phyloP scores from a whole-genome alignment of 2,888 invertebrate genomes.

The Sinopyrophorus schimmeli region DNA sequence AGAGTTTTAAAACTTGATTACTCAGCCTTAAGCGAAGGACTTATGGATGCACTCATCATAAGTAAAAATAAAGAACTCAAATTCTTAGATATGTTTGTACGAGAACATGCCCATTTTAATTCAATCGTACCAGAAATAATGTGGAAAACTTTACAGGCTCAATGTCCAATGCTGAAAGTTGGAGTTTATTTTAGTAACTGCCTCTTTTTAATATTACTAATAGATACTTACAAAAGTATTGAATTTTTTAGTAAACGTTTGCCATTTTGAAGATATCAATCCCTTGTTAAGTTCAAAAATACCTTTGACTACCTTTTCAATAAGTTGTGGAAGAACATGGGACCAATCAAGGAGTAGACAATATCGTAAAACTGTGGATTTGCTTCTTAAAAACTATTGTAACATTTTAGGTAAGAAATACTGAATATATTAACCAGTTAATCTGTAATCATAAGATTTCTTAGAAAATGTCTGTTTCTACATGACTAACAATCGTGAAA shows the following conservation, averaged over 20 bases:
- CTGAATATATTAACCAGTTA: background rate
- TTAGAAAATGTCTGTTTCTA: conserved; percentile 55
- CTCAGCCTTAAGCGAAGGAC: conserved; percentile 54
- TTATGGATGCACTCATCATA: conserved; percentile 52
- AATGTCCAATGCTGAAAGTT: conserved; percentile 54
- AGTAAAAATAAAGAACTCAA: conserved; percentile 49
- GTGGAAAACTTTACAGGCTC: conserved; percentile 52
- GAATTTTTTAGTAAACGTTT: conserved; percentile 44
- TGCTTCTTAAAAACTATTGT: conserved; percentile 53
- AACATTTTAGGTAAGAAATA: conserved; percentile 52
- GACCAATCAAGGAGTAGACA: conserved; percentile 56
- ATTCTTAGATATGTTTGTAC: conserved; percentile 52
- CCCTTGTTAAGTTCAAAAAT: conserved; percentile 55
- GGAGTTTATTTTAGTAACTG: conserved; percentile 44
- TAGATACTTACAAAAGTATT: too few relatives aligned
- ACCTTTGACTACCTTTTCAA: conserved; percentile 54
- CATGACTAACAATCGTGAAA: conserved; percentile 55
- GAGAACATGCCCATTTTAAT: conserved; percentile 54
- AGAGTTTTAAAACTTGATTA: conserved; percentile 55
- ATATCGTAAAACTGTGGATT: conserved; percentile 53
- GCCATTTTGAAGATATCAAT: conserved; percentile 56
- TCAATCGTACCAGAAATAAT: conserved; percentile 52
- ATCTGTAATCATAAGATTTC: conserved; percentile 16
- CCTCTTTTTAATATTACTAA: conserved; percentile 22
- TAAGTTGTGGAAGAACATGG: conserved; percentile 56